phyloP scores from a whole-genome alignment of 2,888 invertebrate genomes.

The Andrena trimmerana region DNA sequence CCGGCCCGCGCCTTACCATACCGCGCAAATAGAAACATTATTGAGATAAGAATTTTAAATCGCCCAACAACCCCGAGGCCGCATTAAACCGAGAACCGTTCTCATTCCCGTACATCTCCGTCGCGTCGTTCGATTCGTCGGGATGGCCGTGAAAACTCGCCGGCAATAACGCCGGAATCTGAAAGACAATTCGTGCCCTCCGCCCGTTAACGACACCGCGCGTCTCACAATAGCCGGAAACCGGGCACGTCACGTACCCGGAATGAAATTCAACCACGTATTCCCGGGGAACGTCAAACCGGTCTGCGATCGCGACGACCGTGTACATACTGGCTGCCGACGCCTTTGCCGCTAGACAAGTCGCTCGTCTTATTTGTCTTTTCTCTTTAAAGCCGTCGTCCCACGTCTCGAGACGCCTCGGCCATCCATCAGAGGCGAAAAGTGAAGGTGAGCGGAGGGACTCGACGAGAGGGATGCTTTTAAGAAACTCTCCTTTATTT shows the following conservation, averaged over 20 bases:
- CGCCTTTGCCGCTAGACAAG: slow-evolving; percentile 66
- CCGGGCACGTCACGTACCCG: slow-evolving; percentile 64
- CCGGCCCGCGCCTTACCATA: slow-evolving; percentile 32
- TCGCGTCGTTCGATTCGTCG: not conserved
- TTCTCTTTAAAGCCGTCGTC: slow-evolving; percentile 50
- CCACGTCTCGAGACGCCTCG: slow-evolving; percentile 38
- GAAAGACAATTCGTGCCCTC: not conserved
- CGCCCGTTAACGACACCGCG: slow-evolving; percentile 26
- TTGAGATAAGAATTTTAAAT: slow-evolving; percentile 57
- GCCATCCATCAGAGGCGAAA: slow-evolving; percentile 31
- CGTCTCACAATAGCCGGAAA: slow-evolving; percentile 58
- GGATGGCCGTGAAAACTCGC: slow-evolving; percentile 14
- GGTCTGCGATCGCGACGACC: slow-evolving; percentile 62
- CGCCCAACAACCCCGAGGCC: not conserved
- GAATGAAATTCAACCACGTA: slow-evolving; percentile 64
- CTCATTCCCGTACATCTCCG: not conserved
- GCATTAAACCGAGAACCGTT: not conserved
- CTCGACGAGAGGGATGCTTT: not conserved
- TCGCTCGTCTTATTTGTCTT: slow-evolving; percentile 63
- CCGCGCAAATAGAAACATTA: slow-evolving; percentile 56
- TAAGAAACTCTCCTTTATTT: not conserved
- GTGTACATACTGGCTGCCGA: slow-evolving; percentile 37
- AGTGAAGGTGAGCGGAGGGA: slow-evolving; percentile 11
- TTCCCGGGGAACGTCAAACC: slow-evolving; percentile 61
- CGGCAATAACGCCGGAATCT: slow-evolving; percentile 27